Conservation (phyloP, 2,113 vertebrate genomes). For the Leucosticte australis region DNA sequence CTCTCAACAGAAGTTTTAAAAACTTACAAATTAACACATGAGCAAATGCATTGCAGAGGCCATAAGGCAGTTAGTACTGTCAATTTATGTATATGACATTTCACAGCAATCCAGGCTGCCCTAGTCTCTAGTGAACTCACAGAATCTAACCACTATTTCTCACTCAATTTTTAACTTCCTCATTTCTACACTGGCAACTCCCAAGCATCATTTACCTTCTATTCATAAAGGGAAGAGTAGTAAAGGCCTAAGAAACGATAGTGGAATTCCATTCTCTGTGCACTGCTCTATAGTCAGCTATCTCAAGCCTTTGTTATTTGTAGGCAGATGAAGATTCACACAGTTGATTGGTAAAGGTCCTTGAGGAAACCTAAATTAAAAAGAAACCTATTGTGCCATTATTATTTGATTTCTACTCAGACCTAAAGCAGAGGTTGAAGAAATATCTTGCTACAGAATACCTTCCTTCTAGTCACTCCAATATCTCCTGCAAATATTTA, state of each 20-base stretch:
- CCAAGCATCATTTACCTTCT: neutral
- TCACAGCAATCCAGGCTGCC: neutral
- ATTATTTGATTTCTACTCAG: neutral
- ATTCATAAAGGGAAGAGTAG: neutral
- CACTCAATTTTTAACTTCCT: neutral
- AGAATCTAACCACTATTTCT: neutral
- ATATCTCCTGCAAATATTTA: neutral
- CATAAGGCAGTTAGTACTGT: neutral
- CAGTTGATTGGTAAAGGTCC: neutral
- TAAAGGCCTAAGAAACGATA: rapidly evolving
- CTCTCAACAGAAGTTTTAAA: neutral
- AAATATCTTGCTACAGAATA: neutral
- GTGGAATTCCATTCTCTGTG: neutral
- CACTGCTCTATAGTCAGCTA: rapidly evolving
- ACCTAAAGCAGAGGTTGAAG: neutral
- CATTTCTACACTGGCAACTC: neutral
- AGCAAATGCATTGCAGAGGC: neutral
- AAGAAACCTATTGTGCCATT: neutral
- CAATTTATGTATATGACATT: neutral
- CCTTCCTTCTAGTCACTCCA: neutral
- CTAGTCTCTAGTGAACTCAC: neutral
- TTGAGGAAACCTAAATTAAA: neutral
- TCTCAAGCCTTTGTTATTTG: neutral
- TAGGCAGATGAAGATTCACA: neutral
- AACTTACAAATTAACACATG: neutral